These are phyloP conservation scores for Coluber constrictor DNA, from an alignment of 2,797 vertebrate species.

Conservation along the genomic window DNA sequence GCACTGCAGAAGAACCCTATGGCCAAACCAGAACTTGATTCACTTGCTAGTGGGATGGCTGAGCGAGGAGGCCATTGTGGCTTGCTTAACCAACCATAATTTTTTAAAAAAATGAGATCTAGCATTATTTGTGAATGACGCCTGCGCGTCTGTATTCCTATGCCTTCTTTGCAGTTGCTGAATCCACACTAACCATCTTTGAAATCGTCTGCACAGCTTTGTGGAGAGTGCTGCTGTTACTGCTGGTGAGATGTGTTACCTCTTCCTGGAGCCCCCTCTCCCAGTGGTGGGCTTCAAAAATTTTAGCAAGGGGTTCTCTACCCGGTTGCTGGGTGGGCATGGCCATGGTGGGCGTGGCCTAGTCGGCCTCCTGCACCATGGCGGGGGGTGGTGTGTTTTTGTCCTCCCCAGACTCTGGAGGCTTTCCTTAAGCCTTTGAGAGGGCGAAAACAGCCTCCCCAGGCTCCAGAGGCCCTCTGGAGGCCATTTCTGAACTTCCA, in stretches of 20 bases:
- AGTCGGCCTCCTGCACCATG: too few relatives aligned
- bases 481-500: too few relatives aligned
- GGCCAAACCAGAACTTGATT: neutral
- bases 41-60: neutral
- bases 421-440: too few relatives aligned
- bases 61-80: neutral
- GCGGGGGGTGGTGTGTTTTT: fast-evolving
- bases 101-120: neutral
- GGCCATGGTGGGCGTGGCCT: too few relatives aligned
- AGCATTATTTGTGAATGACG: neutral
- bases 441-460: too few relatives aligned
- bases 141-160: neutral
- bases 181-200: neutral
- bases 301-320: too few relatives aligned
- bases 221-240: neutral
- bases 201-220: neutral
- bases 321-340: too few relatives aligned
- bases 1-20: neutral
- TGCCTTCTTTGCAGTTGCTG: neutral
- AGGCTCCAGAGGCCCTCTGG: too few relatives aligned
- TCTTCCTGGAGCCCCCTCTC: neutral
- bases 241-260: neutral
- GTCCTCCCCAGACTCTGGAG: too few relatives aligned
- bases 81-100: neutral
- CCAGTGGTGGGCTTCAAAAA: neutral